These are phyloP conservation scores for Oxystoma pomonae DNA, from an alignment of 2,888 invertebrate genomes.

Conservation along the genomic window DNA sequence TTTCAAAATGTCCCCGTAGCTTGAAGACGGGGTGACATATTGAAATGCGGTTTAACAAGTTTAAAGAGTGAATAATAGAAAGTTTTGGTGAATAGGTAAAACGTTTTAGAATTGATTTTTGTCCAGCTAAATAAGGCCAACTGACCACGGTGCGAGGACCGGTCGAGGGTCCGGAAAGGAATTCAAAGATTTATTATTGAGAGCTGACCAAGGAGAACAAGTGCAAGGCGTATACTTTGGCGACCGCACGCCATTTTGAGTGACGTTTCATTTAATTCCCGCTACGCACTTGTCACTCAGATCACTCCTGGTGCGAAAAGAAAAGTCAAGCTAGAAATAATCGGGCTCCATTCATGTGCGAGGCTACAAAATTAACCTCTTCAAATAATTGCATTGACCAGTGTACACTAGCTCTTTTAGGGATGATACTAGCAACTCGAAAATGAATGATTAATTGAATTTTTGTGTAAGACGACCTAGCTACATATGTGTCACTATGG, in stretches of 20 bases:
- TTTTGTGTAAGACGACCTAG: constrained; percentile 41
- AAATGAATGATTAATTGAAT: constrained; percentile 46
- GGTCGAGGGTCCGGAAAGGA: constrained; percentile 26
- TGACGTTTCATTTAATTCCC: constrained; percentile 52
- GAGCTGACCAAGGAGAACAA: constrained; percentile 45
- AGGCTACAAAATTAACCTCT: constrained; percentile 43
- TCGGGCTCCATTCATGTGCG: constrained; percentile 40
- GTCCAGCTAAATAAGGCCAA: too few species aligned
- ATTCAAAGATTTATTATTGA: constrained; percentile 45
- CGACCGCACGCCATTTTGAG: constrained; percentile 46
- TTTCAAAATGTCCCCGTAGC: too few species aligned
- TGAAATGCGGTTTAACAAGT: too few species aligned
- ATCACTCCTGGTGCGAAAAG: constrained; percentile 42
- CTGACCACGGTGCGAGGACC: too few species aligned
- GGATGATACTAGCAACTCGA: constrained; percentile 38
- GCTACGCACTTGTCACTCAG: constrained; percentile 46
- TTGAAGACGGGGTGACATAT: too few species aligned
- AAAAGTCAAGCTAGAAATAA: constrained; percentile 26
- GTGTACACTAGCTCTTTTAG: constrained; percentile 37
- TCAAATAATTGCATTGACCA: constrained; percentile 44
- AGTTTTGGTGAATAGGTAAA: too few species aligned
- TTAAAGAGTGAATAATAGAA: too few species aligned
- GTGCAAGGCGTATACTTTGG: constrained; percentile 45
- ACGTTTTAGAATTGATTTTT: too few species aligned
- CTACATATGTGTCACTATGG: constrained; percentile 33